phyloP scores from a whole-genome alignment of 2,888 invertebrate genomes.

The Drosophila vallismaia region DNA sequence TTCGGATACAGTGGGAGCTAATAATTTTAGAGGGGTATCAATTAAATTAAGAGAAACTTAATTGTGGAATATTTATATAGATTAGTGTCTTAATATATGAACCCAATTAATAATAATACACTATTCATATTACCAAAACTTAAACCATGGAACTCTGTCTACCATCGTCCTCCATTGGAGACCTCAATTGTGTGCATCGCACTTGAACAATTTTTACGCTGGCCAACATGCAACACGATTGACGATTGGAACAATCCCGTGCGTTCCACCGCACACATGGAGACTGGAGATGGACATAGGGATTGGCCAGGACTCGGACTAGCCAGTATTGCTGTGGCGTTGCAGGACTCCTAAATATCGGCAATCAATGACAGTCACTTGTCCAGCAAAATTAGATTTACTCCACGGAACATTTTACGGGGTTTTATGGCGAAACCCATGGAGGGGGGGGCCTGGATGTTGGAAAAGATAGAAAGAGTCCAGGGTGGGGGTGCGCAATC shows the following conservation, averaged over 20 bases:
- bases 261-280: constrained; percentile 27
- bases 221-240: constrained; percentile 67
- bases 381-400: constrained; percentile 79
- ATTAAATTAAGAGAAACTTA: background rate
- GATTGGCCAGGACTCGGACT: constrained; percentile 14
- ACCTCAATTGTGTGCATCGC: constrained; percentile 51
- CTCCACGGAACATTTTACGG: constrained; percentile 69
- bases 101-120: too few relatives aligned
- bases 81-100: too few relatives aligned
- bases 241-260: constrained; percentile 71
- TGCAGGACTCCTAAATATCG: constrained; percentile 65
- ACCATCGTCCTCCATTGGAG: constrained; percentile 16
- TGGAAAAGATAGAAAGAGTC: background rate
- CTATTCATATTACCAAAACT: too few relatives aligned
- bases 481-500: background rate
- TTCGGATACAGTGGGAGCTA: constrained; percentile 43
- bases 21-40: background rate
- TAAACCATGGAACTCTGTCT: too few relatives aligned
- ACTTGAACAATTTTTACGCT: constrained; percentile 58
- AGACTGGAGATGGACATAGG: constrained; percentile 1
- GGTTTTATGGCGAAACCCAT: constrained; percentile 23
- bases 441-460: background rate
- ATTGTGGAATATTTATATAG: background rate
- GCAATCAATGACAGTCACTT: constrained; percentile 80
- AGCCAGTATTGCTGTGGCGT: constrained; percentile 24